Base-by-base conservation (phyloP, 2,888 invertebrate genomes). In the Eutolmus rufibarbis region DNA sequence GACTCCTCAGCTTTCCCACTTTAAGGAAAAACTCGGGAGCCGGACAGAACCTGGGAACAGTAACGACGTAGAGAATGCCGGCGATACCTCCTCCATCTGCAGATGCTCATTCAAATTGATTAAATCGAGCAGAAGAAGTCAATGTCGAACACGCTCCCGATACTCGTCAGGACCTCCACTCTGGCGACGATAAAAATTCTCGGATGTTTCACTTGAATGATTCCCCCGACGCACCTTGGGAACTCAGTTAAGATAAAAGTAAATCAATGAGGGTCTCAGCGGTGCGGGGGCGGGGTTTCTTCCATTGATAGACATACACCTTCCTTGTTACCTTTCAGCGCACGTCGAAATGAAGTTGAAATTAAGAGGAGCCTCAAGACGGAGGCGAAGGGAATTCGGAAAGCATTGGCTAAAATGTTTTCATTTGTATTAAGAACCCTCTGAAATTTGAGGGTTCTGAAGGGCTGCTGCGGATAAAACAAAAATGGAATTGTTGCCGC, bases 61-160 rank as follows among this genome's bases (percentile, higher is more conserved):
- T 8, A 19, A 19, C 12, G 40, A 23, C 4, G 40, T 40, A 46
- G 40, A 43, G 43, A 19, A 78, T 43, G 9, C 14, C 23, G 76
- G 37, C 3, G 23, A 78, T 78, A 43, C n/a, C 14, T 23, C 5
- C 40, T 40, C 78, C 37, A n/a, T 78, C 78, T 78, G 23, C 78
- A 43, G 78, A 78, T 78, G 78, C 43, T 78, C 78, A 78, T 78
- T 78, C 40, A 78, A 78, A 78, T 78, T 78, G 78, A 78, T 78
- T 78, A 78, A 78, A 78, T 78, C 78, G 78, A 40, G 19, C 43
- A 43, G 78, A 78, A 78, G 43, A 43, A 78, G 78, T 78, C 78
- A 43, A 78, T 78, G 37, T 43, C 19, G 43, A 78, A 78, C 78
- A 78, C 37, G 78, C 14, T 78, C 40, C 40, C 43, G 43, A 66